A percentile compares a stretch with the other conserved stretches of the same genome.
phyloP scores from a whole-genome alignment of 2,888 invertebrate genomes.

The Lepidocyrtoides sp. region DNA sequence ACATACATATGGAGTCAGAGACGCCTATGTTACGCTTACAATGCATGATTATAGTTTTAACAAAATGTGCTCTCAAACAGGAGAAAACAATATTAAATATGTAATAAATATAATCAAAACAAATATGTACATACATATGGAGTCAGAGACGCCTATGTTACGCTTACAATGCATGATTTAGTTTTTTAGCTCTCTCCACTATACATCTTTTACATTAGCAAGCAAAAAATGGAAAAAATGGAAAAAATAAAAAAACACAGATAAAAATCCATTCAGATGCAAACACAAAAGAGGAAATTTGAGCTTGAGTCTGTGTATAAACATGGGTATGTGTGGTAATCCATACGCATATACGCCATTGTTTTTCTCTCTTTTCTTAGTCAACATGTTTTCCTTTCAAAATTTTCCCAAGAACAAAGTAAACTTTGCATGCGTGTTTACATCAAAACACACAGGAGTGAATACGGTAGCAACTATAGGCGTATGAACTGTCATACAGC shows the following conservation, averaged over 20 bases:
- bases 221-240: not conserved
- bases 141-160: not conserved
- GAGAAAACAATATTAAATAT: constrained; percentile 20
- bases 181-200: not conserved
- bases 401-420: constrained; percentile 61
- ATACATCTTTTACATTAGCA: constrained; percentile 9
- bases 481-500: not conserved
- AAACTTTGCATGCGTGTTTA: constrained; percentile 50
- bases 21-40: not conserved
- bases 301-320: not conserved
- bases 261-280: not conserved
- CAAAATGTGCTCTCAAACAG: constrained; percentile 1
- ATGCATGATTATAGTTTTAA: not conserved
- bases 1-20: no score
- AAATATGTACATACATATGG: not conserved
- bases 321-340: not conserved
- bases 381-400: constrained; percentile 32
- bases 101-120: not conserved
- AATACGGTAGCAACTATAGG: not conserved
- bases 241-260: no score
- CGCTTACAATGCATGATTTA: not conserved
- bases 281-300: not conserved
- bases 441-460: not conserved
- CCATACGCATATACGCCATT: not conserved
- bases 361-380: constrained; percentile 11